Conservation (phyloP, 2,113 vertebrate species). For the human region DNA sequence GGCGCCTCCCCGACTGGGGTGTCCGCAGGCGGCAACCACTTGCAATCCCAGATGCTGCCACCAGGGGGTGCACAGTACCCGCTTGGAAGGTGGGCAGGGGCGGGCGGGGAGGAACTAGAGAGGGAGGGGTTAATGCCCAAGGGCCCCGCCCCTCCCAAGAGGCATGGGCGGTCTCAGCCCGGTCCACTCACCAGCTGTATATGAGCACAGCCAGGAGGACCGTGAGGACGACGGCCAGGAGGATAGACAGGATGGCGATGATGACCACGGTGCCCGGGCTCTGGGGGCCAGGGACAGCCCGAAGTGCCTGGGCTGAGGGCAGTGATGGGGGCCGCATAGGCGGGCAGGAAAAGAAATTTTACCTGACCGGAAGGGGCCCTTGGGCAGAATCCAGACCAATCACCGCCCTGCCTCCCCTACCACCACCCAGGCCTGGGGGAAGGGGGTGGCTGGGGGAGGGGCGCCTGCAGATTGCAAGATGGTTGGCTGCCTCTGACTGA, state of each 20-base stretch:
- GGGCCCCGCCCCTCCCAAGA: neutral
- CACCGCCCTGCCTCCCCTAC: neutral
- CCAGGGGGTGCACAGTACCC: neutral
- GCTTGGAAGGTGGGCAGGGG: neutral
- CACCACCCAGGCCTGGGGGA: neutral
- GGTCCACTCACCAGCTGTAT: slow-evolving; percentile 47
- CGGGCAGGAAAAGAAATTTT: neutral
- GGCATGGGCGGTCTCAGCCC: rapidly evolving
- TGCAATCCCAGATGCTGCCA: neutral
- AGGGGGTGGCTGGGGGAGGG: neutral
- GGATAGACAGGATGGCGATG: slow-evolving; percentile 79
- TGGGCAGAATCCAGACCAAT: neutral
- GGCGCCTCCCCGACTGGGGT: rapidly evolving
- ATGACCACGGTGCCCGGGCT: slow-evolving; percentile 62
- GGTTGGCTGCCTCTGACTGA: neutral
- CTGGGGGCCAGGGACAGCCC: rapidly evolving
- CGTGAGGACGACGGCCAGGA: slow-evolving; percentile 70
- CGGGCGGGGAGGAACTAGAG: too few relatives aligned
- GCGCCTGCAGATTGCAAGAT: neutral
- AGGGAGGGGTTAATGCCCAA: neutral
- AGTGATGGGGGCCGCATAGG: neutral
- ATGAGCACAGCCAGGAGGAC: slow-evolving; percentile 24
- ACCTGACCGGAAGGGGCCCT: neutral
- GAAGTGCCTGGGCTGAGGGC: slow-evolving; percentile 45
- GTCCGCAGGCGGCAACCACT: rapidly evolving